Conservation (phyloP, 2,113 vertebrate genomes). For the Tetrax tetrax region DNA sequence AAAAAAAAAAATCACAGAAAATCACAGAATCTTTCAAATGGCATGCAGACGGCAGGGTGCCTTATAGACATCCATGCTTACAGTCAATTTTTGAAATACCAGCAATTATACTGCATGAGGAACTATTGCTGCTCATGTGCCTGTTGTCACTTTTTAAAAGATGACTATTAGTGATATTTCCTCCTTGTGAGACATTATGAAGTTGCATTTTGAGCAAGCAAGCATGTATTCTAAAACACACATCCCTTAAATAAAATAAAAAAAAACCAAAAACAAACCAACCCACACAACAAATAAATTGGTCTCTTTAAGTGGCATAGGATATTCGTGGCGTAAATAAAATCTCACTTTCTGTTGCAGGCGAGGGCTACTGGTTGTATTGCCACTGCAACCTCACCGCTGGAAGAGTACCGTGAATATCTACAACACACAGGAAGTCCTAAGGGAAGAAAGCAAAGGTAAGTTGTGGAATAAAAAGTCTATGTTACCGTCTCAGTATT, state of each 20-base stretch:
- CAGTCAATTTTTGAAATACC: neutral
- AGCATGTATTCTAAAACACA: neutral
- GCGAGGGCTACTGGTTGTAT: neutral
- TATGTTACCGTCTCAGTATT: neutral
- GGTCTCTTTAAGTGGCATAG: neutral
- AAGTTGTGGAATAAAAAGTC: neutral
- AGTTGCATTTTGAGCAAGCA: neutral
- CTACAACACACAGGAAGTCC: rapidly evolving
- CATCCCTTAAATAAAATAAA: neutral
- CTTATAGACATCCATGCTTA: neutral
- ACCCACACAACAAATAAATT: neutral
- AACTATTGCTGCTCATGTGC: neutral
- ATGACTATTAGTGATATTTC: neutral
- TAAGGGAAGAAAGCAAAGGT: neutral
- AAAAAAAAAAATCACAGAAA: neutral
- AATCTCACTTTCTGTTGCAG: neutral
- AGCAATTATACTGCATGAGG: neutral
- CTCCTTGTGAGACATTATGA: neutral
- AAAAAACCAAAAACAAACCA: too few species aligned
- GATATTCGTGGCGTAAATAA: neutral
- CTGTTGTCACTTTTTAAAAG: neutral
- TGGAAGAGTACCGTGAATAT: neutral
- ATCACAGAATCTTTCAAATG: neutral
- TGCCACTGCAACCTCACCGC: neutral
- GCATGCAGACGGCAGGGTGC: neutral